phyloP scores from a whole-genome alignment of 2,797 vertebrate species.

The Mus minutoides region DNA sequence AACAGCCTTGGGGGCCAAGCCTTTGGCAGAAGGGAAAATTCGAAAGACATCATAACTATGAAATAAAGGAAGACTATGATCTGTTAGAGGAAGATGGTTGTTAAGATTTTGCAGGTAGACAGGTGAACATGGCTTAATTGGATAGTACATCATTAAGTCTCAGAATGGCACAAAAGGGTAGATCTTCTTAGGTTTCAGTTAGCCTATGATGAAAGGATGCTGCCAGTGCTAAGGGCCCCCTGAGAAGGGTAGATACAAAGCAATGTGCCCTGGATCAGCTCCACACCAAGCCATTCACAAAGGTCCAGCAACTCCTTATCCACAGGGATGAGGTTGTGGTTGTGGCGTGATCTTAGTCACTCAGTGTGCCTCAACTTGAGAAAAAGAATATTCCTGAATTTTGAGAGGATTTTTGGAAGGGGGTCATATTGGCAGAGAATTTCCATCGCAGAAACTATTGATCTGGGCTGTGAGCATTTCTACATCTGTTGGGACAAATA shows the following conservation, averaged over 20 bases:
- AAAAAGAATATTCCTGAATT: neutral
- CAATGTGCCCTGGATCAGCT: neutral
- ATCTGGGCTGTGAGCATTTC: neutral
- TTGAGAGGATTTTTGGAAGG: neutral
- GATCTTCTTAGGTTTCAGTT: neutral
- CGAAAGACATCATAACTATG: neutral
- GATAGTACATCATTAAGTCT: neutral
- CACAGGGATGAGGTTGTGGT: neutral
- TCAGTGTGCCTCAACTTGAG: neutral
- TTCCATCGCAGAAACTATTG: neutral
- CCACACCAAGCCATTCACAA: neutral
- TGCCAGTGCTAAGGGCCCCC: neutral
- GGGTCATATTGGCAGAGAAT: neutral
- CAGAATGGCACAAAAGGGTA: neutral
- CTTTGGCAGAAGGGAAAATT: constrained; percentile 13
- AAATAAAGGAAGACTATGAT: neutral
- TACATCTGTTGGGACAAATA: constrained; percentile 20
- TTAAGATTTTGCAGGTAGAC: neutral
- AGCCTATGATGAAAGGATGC: neutral
- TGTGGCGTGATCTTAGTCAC: neutral
- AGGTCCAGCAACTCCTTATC: fast-evolving
- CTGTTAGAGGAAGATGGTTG: neutral
- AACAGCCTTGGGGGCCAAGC: constrained; percentile 23
- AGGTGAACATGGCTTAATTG: neutral
- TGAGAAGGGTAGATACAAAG: neutral